Evolutionary conservation across 2,113 vertebrate species (phyloP).

Genomic region (Pipa parva): DNA sequence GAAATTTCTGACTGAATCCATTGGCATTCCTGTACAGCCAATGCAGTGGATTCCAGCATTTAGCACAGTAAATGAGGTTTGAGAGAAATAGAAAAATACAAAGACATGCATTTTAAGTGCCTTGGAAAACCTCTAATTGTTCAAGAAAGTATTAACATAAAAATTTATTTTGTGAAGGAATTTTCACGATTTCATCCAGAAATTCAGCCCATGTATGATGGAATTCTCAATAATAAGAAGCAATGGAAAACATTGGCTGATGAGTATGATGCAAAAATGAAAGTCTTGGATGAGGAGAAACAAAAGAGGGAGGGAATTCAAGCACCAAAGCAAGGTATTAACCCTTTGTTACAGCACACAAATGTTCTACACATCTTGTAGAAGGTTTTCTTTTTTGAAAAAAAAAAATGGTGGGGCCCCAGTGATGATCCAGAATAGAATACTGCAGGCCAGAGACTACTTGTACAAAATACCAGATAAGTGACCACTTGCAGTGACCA

Average conservation of each 20-base stretch:
- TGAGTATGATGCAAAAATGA: slow-evolving; percentile 78
- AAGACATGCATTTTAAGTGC: no score
- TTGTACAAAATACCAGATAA: no score
- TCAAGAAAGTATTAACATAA: background rate
- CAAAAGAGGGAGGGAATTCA: slow-evolving; percentile 60
- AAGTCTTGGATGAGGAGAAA: slow-evolving; percentile 75
- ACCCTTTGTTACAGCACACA: no score
- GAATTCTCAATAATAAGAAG: slow-evolving; percentile 87
- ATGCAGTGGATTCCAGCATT: no score
- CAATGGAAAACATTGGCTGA: slow-evolving; percentile 90
- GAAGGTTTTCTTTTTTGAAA: background rate
- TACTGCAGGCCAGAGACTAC: no score
- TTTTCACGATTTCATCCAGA: slow-evolving; percentile 90
- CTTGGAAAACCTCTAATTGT: background rate
- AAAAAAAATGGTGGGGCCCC: no score
- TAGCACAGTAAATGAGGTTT: no score
- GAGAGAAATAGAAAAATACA: no score
- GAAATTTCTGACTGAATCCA: no score
- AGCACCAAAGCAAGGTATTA: slow-evolving; percentile 66
- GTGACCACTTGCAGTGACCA: no score
- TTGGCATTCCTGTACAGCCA: no score
- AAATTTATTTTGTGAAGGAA: slow-evolving; percentile 63
- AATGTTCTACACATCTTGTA: background rate
- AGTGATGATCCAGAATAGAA: no score
- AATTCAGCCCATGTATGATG: slow-evolving; percentile 88